phyloP scores from a whole-genome alignment of 2,113 vertebrate species.

The Bettongia penicillata region DNA sequence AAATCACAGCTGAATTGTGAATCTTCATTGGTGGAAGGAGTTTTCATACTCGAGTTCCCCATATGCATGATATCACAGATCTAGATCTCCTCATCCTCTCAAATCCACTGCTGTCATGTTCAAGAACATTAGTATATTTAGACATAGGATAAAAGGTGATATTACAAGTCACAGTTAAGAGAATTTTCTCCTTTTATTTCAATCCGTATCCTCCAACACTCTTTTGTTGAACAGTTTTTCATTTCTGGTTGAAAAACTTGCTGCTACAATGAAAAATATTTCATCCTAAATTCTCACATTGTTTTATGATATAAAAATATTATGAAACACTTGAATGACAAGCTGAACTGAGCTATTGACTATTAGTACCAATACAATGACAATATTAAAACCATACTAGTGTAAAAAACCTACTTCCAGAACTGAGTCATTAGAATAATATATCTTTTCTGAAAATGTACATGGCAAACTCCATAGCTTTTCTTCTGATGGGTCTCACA shows the following conservation, averaged over 20 bases:
- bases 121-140: constrained; percentile 44
- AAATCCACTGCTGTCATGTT: background rate
- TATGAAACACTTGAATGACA: constrained; percentile 14
- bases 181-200: background rate
- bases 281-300: constrained; percentile 25
- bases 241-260: constrained; percentile 21
- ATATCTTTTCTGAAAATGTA: constrained; percentile 5
- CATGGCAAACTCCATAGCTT: background rate
- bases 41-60: background rate
- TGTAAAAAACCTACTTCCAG: constrained; percentile 18
- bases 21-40: background rate
- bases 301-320: constrained; percentile 13
- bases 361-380: constrained; percentile 33
- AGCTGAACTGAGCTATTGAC: constrained; percentile 20
- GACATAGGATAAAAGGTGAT: constrained; percentile 22
- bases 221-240: constrained; percentile 14
- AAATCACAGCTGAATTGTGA: background rate
- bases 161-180: background rate
- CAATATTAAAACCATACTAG: background rate
- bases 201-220: background rate
- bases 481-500: background rate
- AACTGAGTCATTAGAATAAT: constrained; percentile 30
- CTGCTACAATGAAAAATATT: background rate
- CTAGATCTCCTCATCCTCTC: background rate
- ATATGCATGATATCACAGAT: background rate